Conservation (phyloP, 2,113 vertebrate species). For the Poecilia latipinna region DNA sequence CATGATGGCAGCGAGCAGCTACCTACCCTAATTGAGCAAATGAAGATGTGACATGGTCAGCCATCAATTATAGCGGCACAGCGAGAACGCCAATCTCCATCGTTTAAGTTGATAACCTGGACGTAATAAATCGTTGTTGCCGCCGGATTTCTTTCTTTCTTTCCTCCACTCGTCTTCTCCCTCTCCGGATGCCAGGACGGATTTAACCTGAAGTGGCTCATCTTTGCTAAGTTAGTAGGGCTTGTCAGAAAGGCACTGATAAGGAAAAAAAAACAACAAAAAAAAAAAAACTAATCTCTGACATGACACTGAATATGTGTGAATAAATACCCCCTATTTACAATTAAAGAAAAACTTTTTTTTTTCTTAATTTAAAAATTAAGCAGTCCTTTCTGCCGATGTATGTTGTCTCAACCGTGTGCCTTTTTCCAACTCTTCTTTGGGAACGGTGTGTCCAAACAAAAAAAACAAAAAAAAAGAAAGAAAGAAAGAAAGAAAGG, state of each 20-base stretch:
- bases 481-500: slow-evolving; percentile 59
- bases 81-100: slow-evolving; percentile 60
- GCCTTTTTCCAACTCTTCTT: slow-evolving; percentile 28
- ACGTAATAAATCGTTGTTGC: slow-evolving; percentile 55
- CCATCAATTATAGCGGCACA: slow-evolving; percentile 73
- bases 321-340: background rate
- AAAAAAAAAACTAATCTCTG: background rate
- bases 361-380: background rate
- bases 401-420: slow-evolving; percentile 24
- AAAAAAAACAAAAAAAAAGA: slow-evolving; percentile 11
- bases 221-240: slow-evolving; percentile 35
- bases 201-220: slow-evolving; percentile 59
- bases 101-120: slow-evolving; percentile 47
- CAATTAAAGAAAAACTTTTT: background rate
- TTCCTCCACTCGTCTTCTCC: no score
- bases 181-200: slow-evolving; percentile 17
- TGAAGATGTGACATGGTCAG: slow-evolving; percentile 80
- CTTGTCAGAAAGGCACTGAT: slow-evolving; percentile 31
- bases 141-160: slow-evolving; percentile 1
- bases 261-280: background rate
- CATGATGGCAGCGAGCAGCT: slow-evolving; percentile 62
- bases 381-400: slow-evolving; percentile 34
- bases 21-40: slow-evolving; percentile 71
- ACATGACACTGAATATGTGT: background rate
- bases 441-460: slow-evolving; percentile 44